Evolutionary conservation across 2,888 invertebrate species (phyloP).

Genomic region (Tetanocera ferruginea): DNA sequence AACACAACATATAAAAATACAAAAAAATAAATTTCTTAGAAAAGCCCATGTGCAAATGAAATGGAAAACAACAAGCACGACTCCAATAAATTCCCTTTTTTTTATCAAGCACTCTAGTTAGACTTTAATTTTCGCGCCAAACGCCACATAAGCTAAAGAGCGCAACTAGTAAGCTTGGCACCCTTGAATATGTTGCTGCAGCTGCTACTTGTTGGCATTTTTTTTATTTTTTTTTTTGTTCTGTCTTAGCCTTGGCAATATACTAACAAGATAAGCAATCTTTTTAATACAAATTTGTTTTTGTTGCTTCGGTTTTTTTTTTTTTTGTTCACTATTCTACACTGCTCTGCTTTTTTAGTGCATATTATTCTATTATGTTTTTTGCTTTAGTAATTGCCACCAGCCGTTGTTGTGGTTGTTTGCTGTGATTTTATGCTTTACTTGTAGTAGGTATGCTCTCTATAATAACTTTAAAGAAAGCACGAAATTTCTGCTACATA

Average conservation of each 20-base stretch:
- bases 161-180: background rate
- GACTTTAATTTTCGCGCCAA: background rate
- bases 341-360: background rate
- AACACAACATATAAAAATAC: too few species aligned
- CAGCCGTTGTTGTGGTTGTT: background rate
- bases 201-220: slow-evolving; percentile 15
- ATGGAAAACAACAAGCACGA: background rate
- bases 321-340: background rate
- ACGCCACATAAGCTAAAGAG: background rate
- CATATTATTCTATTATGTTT: background rate
- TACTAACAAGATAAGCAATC: slow-evolving; percentile 12
- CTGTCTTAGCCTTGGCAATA: background rate
- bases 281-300: background rate
- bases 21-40: too few species aligned
- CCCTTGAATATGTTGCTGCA: background rate
- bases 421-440: background rate
- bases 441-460: background rate
- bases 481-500: too few species aligned
- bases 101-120: background rate
- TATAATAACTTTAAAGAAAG: background rate
- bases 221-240: slow-evolving; percentile 16
- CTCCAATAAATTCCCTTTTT: background rate
- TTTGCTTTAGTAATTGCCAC: background rate
- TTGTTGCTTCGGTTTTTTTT: background rate
- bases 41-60: too few species aligned